Evolutionary conservation across 2,888 invertebrate genomes (phyloP), one percentile per base, ranked within the genome.

Genomic region (Rhamnusium bicolor): DNA sequence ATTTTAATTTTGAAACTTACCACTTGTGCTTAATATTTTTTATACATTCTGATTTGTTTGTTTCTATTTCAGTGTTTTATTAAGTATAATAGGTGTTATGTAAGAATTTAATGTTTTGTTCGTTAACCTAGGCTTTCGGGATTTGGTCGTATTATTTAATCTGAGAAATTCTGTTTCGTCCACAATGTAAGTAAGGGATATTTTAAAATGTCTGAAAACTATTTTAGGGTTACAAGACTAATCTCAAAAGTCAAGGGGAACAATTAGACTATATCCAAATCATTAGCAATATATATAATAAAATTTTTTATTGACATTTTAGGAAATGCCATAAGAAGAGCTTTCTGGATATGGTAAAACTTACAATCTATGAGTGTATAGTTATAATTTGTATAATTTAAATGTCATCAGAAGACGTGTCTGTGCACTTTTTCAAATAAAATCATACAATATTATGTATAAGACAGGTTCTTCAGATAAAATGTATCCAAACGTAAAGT

Each of bases 271-370:
- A 65, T 12, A 8, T 29, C 1, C 27, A 32, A 67, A 18, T 18
- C 7, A 29, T 56, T 10, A 14, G 27, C 7, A n/a, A n/a, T 65
- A 16, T 54, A 12, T 19, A n/a, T 61, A 16, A 63, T 66, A 7
- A 24, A 21, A 53, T 73, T 60, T 47, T 63, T 70, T 74, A 62
- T 74, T 71, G 62, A 46, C 62, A 65, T 74, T 74, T 46, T 74
- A 74, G 74, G 74, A 65, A 65, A 63, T 24, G 29, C 32, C 4
- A 6, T 27, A 68, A 71, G 74, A 71, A 71, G 71, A 74, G 29
- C 51, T 47, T 63, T 71, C 54, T 40, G 51, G 71, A 66, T 69
- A 65, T 61, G 69, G 69, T 69, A 69, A 69, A 47, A 69, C 47
- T 46, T 47, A 32, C 16, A 53, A 56, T 60, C 61, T 69, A 4